phyloP scores from a whole-genome alignment of 2,797 vertebrate species.

The Sylvilagus floridanus region DNA sequence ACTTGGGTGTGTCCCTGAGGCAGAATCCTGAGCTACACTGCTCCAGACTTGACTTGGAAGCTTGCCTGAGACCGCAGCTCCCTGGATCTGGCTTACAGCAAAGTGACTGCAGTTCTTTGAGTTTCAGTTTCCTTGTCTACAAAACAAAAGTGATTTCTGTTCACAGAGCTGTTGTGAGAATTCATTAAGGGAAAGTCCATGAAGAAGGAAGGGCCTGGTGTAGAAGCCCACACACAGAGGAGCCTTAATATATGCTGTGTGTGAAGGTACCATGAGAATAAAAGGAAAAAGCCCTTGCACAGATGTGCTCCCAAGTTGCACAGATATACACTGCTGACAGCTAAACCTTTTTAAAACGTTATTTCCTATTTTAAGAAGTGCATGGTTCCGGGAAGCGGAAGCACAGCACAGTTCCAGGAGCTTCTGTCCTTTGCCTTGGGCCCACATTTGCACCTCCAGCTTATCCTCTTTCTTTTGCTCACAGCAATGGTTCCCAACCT shows the following conservation, averaged over 20 bases:
- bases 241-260: not conserved
- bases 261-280: not conserved
- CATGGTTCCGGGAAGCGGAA: constrained; percentile 2
- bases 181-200: not conserved
- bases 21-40: not conserved
- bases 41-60: not conserved
- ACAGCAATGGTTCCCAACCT: not conserved
- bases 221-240: not conserved
- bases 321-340: not conserved
- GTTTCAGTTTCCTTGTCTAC: not conserved
- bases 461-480: not conserved
- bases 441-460: not conserved
- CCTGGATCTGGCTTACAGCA: not conserved
- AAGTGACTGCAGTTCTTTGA: not conserved
- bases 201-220: not conserved
- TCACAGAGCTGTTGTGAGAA: constrained; percentile 14
- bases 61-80: not conserved
- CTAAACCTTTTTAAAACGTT: constrained; percentile 33
- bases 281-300: not conserved
- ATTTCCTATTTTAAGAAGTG: constrained; percentile 66
- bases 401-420: not conserved
- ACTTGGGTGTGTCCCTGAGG: not conserved
- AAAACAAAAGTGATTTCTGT: constrained; percentile 16
- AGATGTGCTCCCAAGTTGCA: not conserved
- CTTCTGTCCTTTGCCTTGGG: not conserved